A percentile compares a stretch with the other conserved stretches of the same genome.
Conservation (phyloP, 2,797 vertebrate species). For the Lacerta bilineata region DNA sequence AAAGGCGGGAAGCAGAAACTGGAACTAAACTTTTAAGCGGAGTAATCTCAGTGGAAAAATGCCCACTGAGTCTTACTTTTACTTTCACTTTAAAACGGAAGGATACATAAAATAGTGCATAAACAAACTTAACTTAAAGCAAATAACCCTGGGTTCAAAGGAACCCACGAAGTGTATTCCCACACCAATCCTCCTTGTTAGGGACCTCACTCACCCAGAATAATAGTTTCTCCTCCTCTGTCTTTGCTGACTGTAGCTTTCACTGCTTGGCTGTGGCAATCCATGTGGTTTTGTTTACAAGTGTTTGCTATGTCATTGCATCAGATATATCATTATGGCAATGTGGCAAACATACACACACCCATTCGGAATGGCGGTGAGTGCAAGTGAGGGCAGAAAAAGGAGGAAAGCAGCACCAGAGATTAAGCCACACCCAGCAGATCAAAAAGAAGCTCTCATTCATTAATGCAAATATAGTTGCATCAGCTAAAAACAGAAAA, state of each 20-base stretch:
- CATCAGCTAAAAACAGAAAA: not conserved
- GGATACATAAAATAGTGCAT: no score
- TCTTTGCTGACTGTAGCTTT: not conserved
- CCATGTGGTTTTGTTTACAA: slow-evolving; percentile 4
- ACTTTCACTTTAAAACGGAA: no score
- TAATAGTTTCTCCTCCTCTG: not conserved
- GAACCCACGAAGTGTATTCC: no score
- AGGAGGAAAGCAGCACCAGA: not conserved
- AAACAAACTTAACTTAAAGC: no score
- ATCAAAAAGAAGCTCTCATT: not conserved
- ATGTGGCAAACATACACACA: not conserved
- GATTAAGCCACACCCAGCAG: not conserved
- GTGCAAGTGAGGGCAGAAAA: not conserved
- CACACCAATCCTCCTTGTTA: no score
- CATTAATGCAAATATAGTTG: not conserved
- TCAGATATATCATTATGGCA: not conserved
- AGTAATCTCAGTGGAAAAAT: no score
- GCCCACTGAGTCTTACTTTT: no score
- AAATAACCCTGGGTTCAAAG: no score
- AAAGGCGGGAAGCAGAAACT: no score
- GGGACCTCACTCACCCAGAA: no score
- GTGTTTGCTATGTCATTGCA: not conserved
- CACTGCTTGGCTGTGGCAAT: not conserved
- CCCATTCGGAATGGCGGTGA: not conserved
- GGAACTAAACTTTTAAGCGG: no score